phyloP scores from a whole-genome alignment of 2,113 vertebrate species.

The Brienomyrus longianalis region DNA sequence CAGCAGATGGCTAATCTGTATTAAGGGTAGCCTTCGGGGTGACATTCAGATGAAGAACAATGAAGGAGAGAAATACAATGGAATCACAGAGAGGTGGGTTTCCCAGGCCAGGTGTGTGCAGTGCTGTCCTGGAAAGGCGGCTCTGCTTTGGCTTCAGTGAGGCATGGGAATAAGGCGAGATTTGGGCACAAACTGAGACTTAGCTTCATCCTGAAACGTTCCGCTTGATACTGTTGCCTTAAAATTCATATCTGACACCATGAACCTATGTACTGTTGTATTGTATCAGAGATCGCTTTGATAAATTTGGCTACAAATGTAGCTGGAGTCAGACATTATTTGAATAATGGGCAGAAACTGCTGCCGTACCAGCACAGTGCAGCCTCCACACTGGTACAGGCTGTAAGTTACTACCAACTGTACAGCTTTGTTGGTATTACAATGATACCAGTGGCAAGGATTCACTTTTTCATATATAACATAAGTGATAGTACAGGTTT shows the following conservation, averaged over 20 bases:
- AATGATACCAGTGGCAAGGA: not conserved
- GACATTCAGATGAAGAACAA: not conserved
- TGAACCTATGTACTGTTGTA: not conserved
- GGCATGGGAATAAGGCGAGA: not conserved
- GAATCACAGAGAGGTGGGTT: not conserved
- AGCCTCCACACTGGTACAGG: not conserved
- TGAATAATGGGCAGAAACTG: slow-evolving; percentile 6
- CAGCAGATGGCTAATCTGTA: not conserved
- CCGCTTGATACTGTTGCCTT: not conserved
- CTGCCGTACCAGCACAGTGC: not conserved
- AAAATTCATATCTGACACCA: not conserved
- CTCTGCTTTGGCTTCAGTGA: not conserved
- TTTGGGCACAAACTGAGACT: not conserved
- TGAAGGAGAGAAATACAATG: not conserved
- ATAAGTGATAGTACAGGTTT: not conserved
- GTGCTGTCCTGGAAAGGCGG: not conserved
- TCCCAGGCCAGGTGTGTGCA: not conserved
- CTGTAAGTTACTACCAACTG: not conserved
- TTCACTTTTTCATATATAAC: not conserved
- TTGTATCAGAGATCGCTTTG: not conserved
- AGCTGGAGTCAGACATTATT: not conserved
- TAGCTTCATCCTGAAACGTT: not conserved
- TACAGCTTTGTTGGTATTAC: not conserved
- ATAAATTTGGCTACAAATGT: not conserved
- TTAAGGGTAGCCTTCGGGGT: not conserved